Base-by-base conservation (phyloP, 2,888 invertebrate species). In the Synergus laeviventris region DNA sequence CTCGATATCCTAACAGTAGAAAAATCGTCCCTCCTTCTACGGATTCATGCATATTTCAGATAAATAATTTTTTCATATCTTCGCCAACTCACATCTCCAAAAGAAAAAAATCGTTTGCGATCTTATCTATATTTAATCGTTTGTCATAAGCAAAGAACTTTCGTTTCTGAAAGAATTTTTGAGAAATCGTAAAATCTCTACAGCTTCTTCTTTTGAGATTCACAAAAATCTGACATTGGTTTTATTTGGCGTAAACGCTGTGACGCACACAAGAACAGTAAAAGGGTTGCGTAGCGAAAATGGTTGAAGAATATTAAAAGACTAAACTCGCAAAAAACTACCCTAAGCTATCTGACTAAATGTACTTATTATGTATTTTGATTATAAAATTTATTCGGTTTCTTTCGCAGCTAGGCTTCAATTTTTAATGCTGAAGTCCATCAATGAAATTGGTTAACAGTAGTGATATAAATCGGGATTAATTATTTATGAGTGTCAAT, bases 331-430 rank as follows among this genome's bases (percentile, higher is more conserved):
- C 24, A 56, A 74, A 39, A 59, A 60, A 18, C 38, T 60, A 56
- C 38, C 39, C 59, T 74, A 56, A 49, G 2, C 73, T 74, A 74
- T 24, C 24, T 16, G 45, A 49, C 31, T 70, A 45, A 49, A 45
- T 70, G 39, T 45, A 70, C 49, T 8, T 45, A 21, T 70, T 49
- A n/a, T n/a, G n/a, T n/a, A 70, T 70, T 70, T 70, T 70, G 66
- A 70, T 70, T 70, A 70, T 49, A 70, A 70, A 70, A 70, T 70
- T 45, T 70, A 18, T 64, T 70, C n/a, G 1, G n/a, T 9, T 31
- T 45, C 31, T 24, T 31, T 60, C 24, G 31, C 49, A 49, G 45
- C 24, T 31, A 31, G 31, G 31, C 31, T 66, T 45, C 11, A 66
- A 66, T 66, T 18, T 66, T 66, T 24, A 66, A 21, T 4, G 16